These are phyloP conservation scores for Catharus fuscescens DNA, from an alignment of 2,113 vertebrate species.

Conservation along the genomic window DNA sequence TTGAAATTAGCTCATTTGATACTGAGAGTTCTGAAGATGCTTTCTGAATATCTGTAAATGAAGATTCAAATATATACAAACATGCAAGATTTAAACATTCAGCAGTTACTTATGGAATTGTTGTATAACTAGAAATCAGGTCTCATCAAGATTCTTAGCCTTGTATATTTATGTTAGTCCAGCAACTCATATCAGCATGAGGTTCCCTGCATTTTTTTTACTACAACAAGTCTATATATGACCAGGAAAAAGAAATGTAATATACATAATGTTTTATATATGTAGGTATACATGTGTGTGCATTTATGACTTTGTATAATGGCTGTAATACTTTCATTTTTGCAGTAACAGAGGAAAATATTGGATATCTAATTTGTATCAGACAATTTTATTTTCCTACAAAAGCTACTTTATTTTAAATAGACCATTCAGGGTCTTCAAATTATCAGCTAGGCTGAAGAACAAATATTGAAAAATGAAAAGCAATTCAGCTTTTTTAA, in stretches of 20 bases:
- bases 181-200: background rate
- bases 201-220: background rate
- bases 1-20: background rate
- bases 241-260: background rate
- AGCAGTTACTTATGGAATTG: background rate
- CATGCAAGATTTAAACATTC: background rate
- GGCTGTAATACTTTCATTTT: background rate
- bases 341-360: background rate
- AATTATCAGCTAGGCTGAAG: background rate
- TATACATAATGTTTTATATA: background rate
- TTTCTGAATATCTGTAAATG: slow-evolving; percentile 3
- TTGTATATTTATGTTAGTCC: background rate
- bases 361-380: background rate
- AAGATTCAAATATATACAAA: background rate
- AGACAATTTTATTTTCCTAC: background rate
- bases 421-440: background rate
- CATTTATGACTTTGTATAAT: background rate
- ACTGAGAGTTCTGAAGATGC: background rate
- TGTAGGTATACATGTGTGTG: background rate
- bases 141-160: background rate
- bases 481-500: background rate
- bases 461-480: background rate
- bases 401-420: background rate
- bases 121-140: background rate
- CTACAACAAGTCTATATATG: background rate